Conservation (phyloP, 2,888 invertebrate species). For the Tetropium fuscum region DNA sequence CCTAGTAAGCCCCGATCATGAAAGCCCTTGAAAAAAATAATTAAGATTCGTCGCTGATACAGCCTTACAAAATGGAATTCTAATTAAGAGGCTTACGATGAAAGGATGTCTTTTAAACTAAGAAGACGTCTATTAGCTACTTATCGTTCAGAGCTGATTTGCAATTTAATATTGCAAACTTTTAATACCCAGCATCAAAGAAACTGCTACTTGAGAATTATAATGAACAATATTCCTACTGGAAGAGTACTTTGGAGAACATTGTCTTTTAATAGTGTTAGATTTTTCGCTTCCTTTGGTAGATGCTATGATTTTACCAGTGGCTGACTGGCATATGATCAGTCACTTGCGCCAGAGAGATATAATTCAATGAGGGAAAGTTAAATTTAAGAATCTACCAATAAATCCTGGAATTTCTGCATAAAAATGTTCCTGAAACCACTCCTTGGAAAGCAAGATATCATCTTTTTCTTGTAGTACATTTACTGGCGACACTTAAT, state of each 20-base stretch:
- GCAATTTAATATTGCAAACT: constrained; percentile 58
- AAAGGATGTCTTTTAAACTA: constrained; percentile 49
- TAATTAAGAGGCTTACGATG: constrained; percentile 57
- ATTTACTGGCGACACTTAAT: constrained; percentile 48
- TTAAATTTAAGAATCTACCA: too few relatives aligned
- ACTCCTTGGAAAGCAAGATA: too few relatives aligned
- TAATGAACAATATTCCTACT: constrained; percentile 24
- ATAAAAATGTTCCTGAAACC: constrained; percentile 2
- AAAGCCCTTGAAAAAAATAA: constrained; percentile 46
- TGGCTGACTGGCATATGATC: too few relatives aligned
- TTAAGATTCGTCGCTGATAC: constrained; percentile 55
- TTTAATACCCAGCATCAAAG: constrained; percentile 47
- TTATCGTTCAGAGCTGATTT: constrained; percentile 54
- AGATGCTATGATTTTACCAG: too few relatives aligned
- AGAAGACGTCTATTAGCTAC: constrained; percentile 39
- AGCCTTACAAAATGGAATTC: constrained; percentile 53
- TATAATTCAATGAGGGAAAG: too few relatives aligned
- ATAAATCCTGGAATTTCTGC: too few relatives aligned
- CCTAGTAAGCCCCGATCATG: not conserved
- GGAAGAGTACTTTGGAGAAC: constrained; percentile 33
- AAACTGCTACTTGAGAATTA: constrained; percentile 8
- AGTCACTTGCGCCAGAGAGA: too few relatives aligned
- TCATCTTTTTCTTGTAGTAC: constrained; percentile 37
- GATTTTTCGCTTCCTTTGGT: too few relatives aligned
- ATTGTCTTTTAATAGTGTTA: too few relatives aligned